Percentiles rank a stretch among this genome's conserved stretches.
phyloP scores from a whole-genome alignment of 2,888 invertebrate species.

The Vanessa cardui region DNA sequence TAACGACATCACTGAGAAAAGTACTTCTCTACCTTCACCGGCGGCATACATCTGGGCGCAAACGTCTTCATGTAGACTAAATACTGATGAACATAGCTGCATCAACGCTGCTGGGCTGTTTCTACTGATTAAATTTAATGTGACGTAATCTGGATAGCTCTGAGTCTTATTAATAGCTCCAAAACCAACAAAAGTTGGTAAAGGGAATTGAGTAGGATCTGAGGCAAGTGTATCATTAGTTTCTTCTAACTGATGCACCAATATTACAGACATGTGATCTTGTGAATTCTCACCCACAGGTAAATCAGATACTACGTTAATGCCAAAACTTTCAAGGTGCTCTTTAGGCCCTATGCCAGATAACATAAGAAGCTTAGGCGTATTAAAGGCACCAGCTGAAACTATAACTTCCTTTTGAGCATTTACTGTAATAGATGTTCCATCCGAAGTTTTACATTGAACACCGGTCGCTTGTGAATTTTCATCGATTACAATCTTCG shows the following conservation, averaged over 20 bases:
- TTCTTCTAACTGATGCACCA: slow-evolving; percentile 47
- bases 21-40: slow-evolving; percentile 38
- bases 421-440: slow-evolving; percentile 45
- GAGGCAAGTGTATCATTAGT: slow-evolving; percentile 52
- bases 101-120: slow-evolving; percentile 38
- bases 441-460: slow-evolving; percentile 53
- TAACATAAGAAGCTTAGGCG: slow-evolving; percentile 72
- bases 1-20: slow-evolving; percentile 37
- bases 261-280: slow-evolving; percentile 62
- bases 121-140: slow-evolving; percentile 40
- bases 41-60: slow-evolving; percentile 44
- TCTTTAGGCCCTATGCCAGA: slow-evolving; percentile 74
- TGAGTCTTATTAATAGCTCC: slow-evolving; percentile 83
- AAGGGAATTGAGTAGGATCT: slow-evolving; percentile 51
- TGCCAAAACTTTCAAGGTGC: slow-evolving; percentile 55
- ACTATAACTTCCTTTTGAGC: slow-evolving; percentile 72
- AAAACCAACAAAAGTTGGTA: slow-evolving; percentile 47
- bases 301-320: slow-evolving; percentile 60
- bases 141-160: slow-evolving; percentile 63
- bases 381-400: slow-evolving; percentile 71
- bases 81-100: slow-evolving; percentile 43
- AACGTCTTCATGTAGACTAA: slow-evolving; percentile 42
- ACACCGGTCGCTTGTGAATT: slow-evolving; percentile 69
- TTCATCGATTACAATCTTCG: slow-evolving; percentile 72
- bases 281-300: slow-evolving; percentile 72